Base-by-base conservation (phyloP, 2,888 invertebrate genomes). In the Melanophora roralis region DNA sequence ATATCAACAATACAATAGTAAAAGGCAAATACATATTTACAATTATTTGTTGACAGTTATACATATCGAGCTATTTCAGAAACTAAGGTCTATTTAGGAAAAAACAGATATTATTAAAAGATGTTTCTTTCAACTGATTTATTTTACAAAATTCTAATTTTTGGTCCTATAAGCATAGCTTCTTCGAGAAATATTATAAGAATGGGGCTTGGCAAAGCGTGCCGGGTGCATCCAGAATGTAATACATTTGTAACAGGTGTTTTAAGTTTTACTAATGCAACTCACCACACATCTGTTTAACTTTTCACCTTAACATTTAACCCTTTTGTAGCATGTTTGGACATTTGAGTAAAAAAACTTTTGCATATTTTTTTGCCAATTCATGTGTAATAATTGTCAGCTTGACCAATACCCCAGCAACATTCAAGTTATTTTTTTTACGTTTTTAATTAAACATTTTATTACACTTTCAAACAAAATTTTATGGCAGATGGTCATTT, bases 321-420 rank as follows among this genome's bases (percentile, higher is more conserved):
- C 78, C 49, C 57, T 62, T 67, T 64, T 2, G 11, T 23, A 27
- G 8, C 11, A 23, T 9, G 6, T 38, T n/a, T 7, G 19, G 16
- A 40, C 12, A 34, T 40, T 21, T 40, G 21, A 27, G 6, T 27
- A 27, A 16, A 16, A n/a, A 11, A 53, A 11, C 19, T 43, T 11
- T 19, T 16, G 23, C 21, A 59, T 32, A 8, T 67, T 67, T 67
- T 67, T 62, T 49, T 72, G 78, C 12, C 55, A 74, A 75, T 57
- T 81, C 81, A 81, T 75, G 74, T 60, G 78, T 14, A 78, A 34
- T 64, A 78, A 71, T 75, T 73, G 55, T n/a, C 36, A 40, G 32
- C 55, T 55, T 75, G 81, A 78, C 78, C 81, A 75, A 51, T 59
- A 62, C n/a, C 14, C 11, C 9, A 57, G 34, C 21, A 6, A 40